Evolutionary conservation across 2,888 invertebrate species (phyloP), one percentile per base, ranked within the genome.

Genomic region (Acleris sparsana): DNA sequence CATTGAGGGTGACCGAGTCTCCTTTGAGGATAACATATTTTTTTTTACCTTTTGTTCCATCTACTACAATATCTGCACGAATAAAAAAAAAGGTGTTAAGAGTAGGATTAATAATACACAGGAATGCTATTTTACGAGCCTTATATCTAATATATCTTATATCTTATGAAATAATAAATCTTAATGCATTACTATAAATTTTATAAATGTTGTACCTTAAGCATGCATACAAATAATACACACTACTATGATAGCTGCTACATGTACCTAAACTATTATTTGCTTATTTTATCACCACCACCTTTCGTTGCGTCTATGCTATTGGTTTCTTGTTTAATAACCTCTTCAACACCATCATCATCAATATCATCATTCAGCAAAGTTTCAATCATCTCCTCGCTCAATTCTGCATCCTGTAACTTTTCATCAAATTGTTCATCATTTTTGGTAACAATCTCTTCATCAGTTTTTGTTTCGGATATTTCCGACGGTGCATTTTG

Each of bases 341-440:
- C 71, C 62, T 71, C 67, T 9, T 69, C 68, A 29, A 71, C 76
- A 63, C 71, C 70, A 66, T 74, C 79, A 68, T 86, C 85, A 69
- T 83, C 87, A 69, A 85, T 84, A 68, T 86, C 85, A 69, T 83
- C 87, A 69, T 85, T 84, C 60, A 89, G 74, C 60, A 89, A 78
- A 66, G 76, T 82, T 68, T 89, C 85, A 69, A 88, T 88, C 76
- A 85, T 77, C 70, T 89, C 87, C 46, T 87, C 87, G 72, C 83
- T 87, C 76, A 86, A 85, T 71, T 89, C 89, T 55, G 79, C 53
- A 68, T 86, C 87, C 64, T 84, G 79, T 29, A 69, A 69, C 73
- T 83, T 82, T 55, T 78, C 76, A 55, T 76, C 72, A 5, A 44
- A n/a, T 46, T 46, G 46, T 2, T 46, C 46, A 46, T 46, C 46